phyloP scores from a whole-genome alignment of 2,888 invertebrate genomes.

The Plebejus anna region DNA sequence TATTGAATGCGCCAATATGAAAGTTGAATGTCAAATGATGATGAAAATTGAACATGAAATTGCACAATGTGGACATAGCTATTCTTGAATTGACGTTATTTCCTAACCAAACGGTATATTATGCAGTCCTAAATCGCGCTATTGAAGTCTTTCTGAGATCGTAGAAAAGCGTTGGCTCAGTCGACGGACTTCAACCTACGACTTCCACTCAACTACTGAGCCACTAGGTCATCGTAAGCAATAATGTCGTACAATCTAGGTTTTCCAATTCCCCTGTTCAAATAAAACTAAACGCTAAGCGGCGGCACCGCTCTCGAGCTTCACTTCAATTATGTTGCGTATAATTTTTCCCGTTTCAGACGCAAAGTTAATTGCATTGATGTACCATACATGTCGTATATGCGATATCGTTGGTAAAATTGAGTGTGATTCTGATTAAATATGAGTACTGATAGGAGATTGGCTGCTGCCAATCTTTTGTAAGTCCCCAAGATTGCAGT shows the following conservation, averaged over 20 bases:
- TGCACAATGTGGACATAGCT: too few species aligned
- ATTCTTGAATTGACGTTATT: too few species aligned
- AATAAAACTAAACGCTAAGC: conserved; percentile 2
- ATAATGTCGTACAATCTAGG: not conserved
- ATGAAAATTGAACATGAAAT: too few species aligned
- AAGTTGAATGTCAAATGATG: too few species aligned
- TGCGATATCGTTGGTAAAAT: not conserved
- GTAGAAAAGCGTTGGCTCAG: not conserved
- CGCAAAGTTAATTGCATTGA: not conserved
- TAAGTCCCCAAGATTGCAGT: too few species aligned
- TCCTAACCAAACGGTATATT: too few species aligned
- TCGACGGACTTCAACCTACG: not conserved
- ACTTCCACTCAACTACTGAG: not conserved
- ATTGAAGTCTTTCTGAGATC: too few species aligned
- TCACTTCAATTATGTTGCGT: conserved; percentile 1
- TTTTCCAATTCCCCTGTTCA: not conserved
- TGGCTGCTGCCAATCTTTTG: too few species aligned
- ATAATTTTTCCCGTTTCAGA: conserved; percentile 8
- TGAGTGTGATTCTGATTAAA: not conserved
- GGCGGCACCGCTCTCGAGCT: not conserved
- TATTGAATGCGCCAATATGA: too few species aligned
- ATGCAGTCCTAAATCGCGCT: too few species aligned
- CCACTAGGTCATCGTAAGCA: not conserved
- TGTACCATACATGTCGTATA: not conserved
- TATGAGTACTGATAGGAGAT: too few species aligned